These are phyloP conservation scores for Clarias macrocephalus DNA, from an alignment of 2,113 vertebrate genomes.

Conservation along the genomic window DNA sequence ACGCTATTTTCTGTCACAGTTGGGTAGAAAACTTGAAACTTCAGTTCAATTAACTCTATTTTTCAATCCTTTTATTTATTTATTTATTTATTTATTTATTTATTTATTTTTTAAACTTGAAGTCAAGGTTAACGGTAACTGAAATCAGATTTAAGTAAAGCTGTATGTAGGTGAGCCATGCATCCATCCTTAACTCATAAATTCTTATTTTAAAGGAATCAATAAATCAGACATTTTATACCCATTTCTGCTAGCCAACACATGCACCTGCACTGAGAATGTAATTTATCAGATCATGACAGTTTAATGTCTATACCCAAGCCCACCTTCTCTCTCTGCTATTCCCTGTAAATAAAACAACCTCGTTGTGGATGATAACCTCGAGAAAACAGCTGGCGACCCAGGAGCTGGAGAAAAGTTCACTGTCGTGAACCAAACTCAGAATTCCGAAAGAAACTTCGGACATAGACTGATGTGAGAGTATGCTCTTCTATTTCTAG, in stretches of 20 bases:
- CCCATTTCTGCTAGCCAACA: not conserved
- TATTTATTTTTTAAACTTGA: no score
- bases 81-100: no score
- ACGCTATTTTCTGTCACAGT: not conserved
- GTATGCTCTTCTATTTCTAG: not conserved
- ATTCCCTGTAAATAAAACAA: not conserved
- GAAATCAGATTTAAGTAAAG: not conserved
- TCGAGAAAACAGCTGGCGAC: not conserved
- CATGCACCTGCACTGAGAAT: not conserved
- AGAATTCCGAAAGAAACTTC: not conserved
- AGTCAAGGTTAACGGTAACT: not conserved
- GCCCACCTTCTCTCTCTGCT: not conserved
- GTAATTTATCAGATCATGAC: constrained; percentile 4
- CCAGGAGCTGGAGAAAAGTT: not conserved
- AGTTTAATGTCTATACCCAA: not conserved
- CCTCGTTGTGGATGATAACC: not conserved
- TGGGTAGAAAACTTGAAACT: not conserved
- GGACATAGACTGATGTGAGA: not conserved
- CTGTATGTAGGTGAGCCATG: not conserved
- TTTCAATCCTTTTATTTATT: not conserved
- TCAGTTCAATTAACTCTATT: not conserved
- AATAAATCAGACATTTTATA: not conserved
- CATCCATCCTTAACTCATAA: not conserved
- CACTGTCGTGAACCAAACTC: not conserved
- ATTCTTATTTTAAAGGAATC: not conserved